Conservation (phyloP, 2,113 vertebrate genomes). For the Cavia aperea region DNA sequence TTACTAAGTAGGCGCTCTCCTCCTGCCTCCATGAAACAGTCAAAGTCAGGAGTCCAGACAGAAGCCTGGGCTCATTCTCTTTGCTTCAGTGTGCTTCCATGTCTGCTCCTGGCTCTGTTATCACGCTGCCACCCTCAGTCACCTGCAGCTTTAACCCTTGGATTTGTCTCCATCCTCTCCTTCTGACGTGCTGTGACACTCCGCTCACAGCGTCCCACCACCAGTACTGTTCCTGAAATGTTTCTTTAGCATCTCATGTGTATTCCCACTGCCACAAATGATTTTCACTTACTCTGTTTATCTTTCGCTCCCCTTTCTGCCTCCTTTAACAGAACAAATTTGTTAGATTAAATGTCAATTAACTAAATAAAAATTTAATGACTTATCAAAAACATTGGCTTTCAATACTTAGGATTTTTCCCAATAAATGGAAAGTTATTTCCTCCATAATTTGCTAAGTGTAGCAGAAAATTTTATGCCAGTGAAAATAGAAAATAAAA, state of each 20-base stretch:
- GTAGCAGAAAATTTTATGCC: slow-evolving; percentile 8
- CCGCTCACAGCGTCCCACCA: background rate
- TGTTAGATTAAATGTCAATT: background rate
- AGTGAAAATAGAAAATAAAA: background rate
- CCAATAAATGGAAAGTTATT: background rate
- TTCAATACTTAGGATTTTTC: background rate
- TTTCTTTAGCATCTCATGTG: background rate
- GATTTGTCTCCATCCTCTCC: background rate
- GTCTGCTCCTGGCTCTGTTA: background rate
- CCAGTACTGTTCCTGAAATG: too few species aligned
- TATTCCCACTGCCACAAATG: background rate
- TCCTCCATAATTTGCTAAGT: slow-evolving; percentile 24
- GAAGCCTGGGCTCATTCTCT: background rate
- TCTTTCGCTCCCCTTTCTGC: background rate
- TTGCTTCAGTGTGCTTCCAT: background rate
- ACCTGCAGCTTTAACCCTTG: too few species aligned
- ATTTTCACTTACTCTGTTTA: background rate
- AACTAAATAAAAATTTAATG: background rate
- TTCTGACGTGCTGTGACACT: background rate
- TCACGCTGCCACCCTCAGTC: background rate
- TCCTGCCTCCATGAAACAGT: too few species aligned
- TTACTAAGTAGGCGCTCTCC: background rate
- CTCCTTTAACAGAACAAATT: background rate
- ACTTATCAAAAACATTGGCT: background rate
- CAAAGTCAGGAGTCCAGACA: background rate